Base-by-base conservation (phyloP, 2,113 vertebrate genomes). In the Mixornis gularis region DNA sequence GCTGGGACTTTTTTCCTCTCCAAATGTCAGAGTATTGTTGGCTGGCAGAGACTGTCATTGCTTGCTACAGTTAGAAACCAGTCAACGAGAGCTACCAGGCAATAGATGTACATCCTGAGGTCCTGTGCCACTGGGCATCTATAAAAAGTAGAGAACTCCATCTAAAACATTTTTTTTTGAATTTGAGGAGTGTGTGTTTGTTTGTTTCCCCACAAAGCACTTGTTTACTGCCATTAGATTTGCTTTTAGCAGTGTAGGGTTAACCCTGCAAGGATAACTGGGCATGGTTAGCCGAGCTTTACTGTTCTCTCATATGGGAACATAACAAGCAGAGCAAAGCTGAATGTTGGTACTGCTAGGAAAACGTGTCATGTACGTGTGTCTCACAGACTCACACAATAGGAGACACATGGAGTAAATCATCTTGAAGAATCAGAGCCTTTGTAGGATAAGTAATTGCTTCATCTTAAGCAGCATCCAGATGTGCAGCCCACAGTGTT, bases 401-500 rank as follows among this genome's bases (percentile, higher is more conserved):
- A 46, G 58, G 19, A 58, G 73, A 38, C 93, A 92, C 74, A 76
- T 89, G 85, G 85, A 76, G 41, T 16, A 62, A 65, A 95, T 52
- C 52, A 76, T 85, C 44, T 62, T 69, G 74, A 90, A 87, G 74
- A 66, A 73, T 77, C 70, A 77, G 78, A 91, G 58, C 59, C 87
- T 70, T 93, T 94, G 80, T 59, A 86, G 86, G 55, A 44, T 88
- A 93, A 95, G 73, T 89, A 94, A 95, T 85, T 91, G 63, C 91
- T 91, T 92, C 70, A 89, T 92, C 70, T 82, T 62, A 76, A 81
- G 87, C 49, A 26, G 18, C 26, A n/a, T 65, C 78, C 95, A 96
- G 95, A 94, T 92, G 85, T 0, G 0, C 58, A 92, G 79, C 66
- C 91, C 71, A 32, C 46, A 55, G 51, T 65, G 59, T 79, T 94